Percentiles rank a stretch among this genome's conserved stretches.
Conservation (phyloP, 2,888 invertebrate genomes). For the Willowsia nigromaculata region DNA sequence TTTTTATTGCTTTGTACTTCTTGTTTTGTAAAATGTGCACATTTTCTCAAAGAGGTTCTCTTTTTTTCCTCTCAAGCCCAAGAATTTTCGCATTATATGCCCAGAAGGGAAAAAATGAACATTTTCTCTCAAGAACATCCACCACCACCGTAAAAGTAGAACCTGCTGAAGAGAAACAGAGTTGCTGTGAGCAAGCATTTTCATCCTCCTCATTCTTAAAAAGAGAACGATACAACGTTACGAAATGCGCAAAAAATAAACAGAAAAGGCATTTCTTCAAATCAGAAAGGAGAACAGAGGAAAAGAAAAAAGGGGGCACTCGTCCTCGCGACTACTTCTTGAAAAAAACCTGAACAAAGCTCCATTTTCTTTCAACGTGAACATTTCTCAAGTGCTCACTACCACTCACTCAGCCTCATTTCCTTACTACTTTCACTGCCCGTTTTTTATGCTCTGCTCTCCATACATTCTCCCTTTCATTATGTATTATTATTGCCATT, state of each 20-base stretch:
- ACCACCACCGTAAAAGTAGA: background rate
- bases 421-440: background rate
- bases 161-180: too few relatives aligned
- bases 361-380: background rate
- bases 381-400: background rate
- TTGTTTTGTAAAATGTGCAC: conserved; percentile 16
- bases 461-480: background rate
- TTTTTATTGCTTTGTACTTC: background rate
- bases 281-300: background rate
- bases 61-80: background rate
- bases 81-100: conserved; percentile 1
- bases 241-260: background rate
- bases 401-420: background rate
- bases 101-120: conserved; percentile 31
- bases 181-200: too few relatives aligned
- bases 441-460: background rate
- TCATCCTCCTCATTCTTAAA: background rate
- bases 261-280: background rate
- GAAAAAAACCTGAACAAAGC: background rate
- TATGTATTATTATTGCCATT: background rate
- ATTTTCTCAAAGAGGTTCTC: conserved; percentile 6
- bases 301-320: background rate
- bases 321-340: background rate
- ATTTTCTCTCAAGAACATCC: conserved; percentile 19
- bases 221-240: background rate